Conservation (phyloP, 2,888 invertebrate species). For the Coleophora flavipennella region DNA sequence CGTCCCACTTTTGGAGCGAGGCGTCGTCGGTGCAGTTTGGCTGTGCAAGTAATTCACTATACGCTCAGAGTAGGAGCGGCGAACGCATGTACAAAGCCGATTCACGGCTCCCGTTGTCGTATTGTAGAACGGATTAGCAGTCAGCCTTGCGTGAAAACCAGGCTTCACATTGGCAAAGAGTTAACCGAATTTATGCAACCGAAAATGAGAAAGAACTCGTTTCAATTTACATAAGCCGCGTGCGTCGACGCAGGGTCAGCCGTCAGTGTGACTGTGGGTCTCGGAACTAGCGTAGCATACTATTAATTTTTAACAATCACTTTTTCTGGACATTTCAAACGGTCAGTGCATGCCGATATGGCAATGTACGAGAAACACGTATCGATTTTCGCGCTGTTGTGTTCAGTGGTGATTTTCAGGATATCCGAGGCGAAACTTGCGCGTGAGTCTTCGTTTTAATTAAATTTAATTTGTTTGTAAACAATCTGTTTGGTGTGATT, state of each 20-base stretch:
- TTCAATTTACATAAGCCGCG: conserved; percentile 51
- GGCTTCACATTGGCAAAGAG: conserved; percentile 57
- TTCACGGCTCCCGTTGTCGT: neutral
- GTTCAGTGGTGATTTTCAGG: conserved; percentile 27
- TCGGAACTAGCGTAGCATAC: conserved; percentile 26
- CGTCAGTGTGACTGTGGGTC: conserved; percentile 37
- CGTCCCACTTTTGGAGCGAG: neutral
- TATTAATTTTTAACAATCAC: conserved; percentile 13
- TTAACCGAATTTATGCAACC: conserved; percentile 58
- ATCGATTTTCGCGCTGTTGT: conserved; percentile 38
- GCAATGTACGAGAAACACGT: conserved; percentile 53
- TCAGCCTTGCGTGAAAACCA: conserved; percentile 60
- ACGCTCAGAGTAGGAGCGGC: neutral
- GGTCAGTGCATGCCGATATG: conserved; percentile 17
- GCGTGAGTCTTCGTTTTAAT: conserved; percentile 45
- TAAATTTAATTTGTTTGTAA: too few species aligned
- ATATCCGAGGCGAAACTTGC: conserved; percentile 45
- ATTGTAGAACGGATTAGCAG: too few species aligned
- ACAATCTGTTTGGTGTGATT: neutral
- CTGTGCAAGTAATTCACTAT: neutral
- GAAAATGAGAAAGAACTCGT: conserved; percentile 60
- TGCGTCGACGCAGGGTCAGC: conserved; percentile 35
- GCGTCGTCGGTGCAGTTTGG: neutral
- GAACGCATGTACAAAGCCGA: neutral
- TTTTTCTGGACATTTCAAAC: conserved; percentile 12